Base-by-base conservation (phyloP, 2,797 vertebrate species). In the Megaceryle alcyon region DNA sequence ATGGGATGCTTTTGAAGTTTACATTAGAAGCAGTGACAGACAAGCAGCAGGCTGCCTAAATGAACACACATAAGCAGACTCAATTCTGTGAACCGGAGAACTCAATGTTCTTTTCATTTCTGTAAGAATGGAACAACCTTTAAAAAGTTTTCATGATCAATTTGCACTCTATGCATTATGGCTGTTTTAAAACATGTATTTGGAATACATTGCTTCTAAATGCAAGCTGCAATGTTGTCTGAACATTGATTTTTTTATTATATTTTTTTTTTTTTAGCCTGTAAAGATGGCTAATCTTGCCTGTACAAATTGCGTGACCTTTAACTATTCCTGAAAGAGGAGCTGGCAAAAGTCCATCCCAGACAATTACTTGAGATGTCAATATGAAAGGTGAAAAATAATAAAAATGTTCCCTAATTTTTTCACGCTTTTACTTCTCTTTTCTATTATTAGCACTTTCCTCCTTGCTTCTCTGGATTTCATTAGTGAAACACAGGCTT, bases 251-350 rank as follows among this genome's bases (percentile, higher is more conserved):
- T 69, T 72, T n/a, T 68, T 60, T 70, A 8, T 10, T 18, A 18
- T 31, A 6, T 14, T 15, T 56, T 19, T 39, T 61, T 20, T 35
- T 43, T 82, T 65, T 60, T 70, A 88, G 75, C 64, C 76, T 57
- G 14, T 54, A 87, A 95, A 88, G 73, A 83, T 48, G 69, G 80
- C 78, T 93, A 79, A 86, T 93, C 92, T 91, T 71, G 29, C 56
- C 78, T 83, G 65, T 53, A 28, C 88, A 93, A 90, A 82, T 13
- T 12, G 21, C 56, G 35, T 80, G 96, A 95, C 77, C 93, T 77
- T 87, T 93, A 92, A 33, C 76, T 88, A 35, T 54, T 72, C 37
- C 28, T 76, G n/a, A 63, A 85, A 88, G 35, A 51, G 37, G 19
- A 60, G 49, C 44, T 28, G 46, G 44, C 2, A 4, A 78, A 90